Base-by-base conservation (phyloP, 2,113 vertebrate genomes). In the Dicrurus megarhynchus region DNA sequence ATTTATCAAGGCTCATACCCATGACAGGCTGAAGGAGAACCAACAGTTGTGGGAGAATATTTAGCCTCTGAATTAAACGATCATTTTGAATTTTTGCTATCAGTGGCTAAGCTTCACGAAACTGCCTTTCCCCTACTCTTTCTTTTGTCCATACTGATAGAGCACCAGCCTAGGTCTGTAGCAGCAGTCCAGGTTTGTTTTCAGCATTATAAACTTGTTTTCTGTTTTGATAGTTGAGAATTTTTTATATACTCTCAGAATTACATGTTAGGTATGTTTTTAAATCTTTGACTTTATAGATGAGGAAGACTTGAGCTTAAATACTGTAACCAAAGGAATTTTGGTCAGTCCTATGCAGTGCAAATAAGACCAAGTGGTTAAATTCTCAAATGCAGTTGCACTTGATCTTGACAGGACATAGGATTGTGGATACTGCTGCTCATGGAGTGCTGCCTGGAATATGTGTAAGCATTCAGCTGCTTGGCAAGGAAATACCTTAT, bases 1-100 rank as follows among this genome's bases (percentile, higher is more conserved):
- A 92, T 95, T 91, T 95, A 78, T 95, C 89, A 95, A 75, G 35
- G 37, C 55, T 92, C 55, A 93, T 90, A 70, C 42, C 47, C 70
- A 53, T 69, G 91, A 76, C 80, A 92, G 22, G 7, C 77, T 89
- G 89, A 89, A 95, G 89, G 71, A 95, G 47, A 96, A 84, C 50
- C 60, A 94, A 68, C 52, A 59, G 32, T 30, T 5, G 0, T 37
- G 61, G 59, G 73, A 74, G 32, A 79, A 85, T 82, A 92, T 33
- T 89, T 81, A 89, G 42, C 33, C 5, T 56, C 33, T 8, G 11
- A 91, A 78, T 93, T 81, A 87, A 74, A 85, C 1, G 0, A 81
- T 5, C 16, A 28, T 89, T 86, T 87, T 81, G 8, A 84, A 56
- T 68, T 16, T 44, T 78, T 89, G 3, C 21, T 56, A 17, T 60